These are phyloP conservation scores for Ridgeia piscesae DNA, from an alignment of 1,140 invertebrate genomes.

Conservation along the genomic window DNA sequence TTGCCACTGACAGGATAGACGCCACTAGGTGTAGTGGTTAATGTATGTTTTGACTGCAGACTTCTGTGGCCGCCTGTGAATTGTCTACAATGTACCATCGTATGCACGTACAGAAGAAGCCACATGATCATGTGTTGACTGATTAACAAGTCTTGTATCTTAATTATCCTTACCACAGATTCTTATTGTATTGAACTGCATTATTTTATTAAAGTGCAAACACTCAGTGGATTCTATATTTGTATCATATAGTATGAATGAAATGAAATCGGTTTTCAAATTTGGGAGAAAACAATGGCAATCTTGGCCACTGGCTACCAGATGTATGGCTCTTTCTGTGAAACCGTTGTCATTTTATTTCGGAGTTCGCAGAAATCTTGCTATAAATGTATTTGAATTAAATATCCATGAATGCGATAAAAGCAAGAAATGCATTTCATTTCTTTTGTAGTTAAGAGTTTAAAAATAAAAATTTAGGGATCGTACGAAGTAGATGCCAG, in stretches of 20 bases:
- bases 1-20: too few relatives aligned
- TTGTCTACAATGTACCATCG: background rate
- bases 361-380: background rate
- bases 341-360: background rate
- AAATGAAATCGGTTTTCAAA: background rate
- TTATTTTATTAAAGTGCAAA: background rate
- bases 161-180: background rate
- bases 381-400: background rate
- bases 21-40: background rate
- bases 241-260: background rate
- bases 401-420: background rate
- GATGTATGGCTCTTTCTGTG: background rate
- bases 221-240: background rate
- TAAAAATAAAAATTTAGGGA: background rate
- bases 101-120: background rate
- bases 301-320: background rate
- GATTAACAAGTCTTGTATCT: background rate
- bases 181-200: background rate
- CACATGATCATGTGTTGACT: background rate
- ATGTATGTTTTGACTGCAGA: background rate
- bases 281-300: background rate
- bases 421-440: background rate
- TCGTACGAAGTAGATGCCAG: too few relatives aligned
- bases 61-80: background rate
- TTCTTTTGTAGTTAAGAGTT: background rate